phyloP scores from a whole-genome alignment of 2,888 invertebrate genomes.

The Geophilus truncorum region DNA sequence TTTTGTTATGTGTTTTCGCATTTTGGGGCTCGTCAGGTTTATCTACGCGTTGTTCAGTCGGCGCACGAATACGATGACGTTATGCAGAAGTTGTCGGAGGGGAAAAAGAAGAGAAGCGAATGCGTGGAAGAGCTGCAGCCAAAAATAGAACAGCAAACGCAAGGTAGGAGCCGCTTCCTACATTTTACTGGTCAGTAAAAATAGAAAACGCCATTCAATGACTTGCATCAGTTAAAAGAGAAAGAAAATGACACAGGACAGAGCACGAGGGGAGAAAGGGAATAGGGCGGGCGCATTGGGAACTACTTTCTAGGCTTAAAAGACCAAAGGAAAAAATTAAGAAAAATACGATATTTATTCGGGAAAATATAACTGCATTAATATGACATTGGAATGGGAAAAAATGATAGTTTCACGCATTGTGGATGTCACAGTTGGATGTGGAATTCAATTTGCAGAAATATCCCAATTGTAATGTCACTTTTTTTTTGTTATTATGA shows the following conservation, averaged over 20 bases:
- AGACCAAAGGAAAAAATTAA: neutral
- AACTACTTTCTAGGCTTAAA: neutral
- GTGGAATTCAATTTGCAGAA: too few species aligned
- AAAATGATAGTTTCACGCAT: neutral
- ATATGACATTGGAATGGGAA: neutral
- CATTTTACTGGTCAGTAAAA: slow-evolving; percentile 30
- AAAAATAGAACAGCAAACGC: slow-evolving; percentile 28
- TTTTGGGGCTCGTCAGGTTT: too few species aligned
- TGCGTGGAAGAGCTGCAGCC: slow-evolving; percentile 17
- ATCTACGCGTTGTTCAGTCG: too few species aligned
- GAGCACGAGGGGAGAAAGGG: neutral
- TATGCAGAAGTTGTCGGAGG: slow-evolving; percentile 10
- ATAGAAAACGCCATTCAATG: slow-evolving; percentile 22
- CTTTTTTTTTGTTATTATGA: neutral
- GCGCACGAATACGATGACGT: neutral
- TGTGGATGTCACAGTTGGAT: neutral
- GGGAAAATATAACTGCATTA: neutral
- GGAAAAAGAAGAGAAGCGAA: slow-evolving; percentile 10
- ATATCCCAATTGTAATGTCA: neutral
- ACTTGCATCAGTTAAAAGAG: slow-evolving; percentile 3
- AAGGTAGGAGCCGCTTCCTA: slow-evolving; percentile 29
- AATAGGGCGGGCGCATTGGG: neutral
- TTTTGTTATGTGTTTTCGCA: too few species aligned
- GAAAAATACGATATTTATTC: neutral
- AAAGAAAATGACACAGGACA: neutral